Percentiles rank a stretch among this genome's conserved stretches.
phyloP scores from a whole-genome alignment of 2,113 vertebrate genomes.

The Eulacestoma nigropectus region DNA sequence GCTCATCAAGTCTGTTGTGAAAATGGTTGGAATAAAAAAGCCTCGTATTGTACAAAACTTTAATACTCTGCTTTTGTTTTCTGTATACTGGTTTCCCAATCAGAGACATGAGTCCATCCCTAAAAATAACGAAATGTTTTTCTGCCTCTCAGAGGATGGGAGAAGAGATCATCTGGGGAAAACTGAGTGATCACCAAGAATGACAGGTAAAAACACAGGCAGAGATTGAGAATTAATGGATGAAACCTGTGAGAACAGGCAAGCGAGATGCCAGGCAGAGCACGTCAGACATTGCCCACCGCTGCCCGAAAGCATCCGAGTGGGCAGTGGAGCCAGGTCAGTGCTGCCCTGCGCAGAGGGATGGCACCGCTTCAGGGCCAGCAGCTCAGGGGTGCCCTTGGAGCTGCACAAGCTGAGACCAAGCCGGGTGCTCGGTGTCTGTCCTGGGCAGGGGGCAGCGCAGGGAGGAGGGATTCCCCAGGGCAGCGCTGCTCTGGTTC shows the following conservation, averaged over 20 bases:
- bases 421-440: neutral
- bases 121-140: neutral
- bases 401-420: neutral
- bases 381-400: neutral
- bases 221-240: neutral
- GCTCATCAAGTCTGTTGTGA: neutral
- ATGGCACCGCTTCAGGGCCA: neutral
- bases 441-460: neutral
- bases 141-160: neutral
- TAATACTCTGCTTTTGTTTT: neutral
- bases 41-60: neutral
- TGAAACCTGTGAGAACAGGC: neutral
- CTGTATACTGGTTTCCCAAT: neutral
- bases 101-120: neutral
- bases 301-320: neutral
- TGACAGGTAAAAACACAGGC: neutral
- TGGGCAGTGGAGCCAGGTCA: neutral
- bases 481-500: neutral
- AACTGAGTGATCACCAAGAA: neutral
- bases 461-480: neutral
- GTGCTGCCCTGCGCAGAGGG: neutral
- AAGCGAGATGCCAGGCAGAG: neutral
- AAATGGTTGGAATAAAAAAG: slow-evolving; percentile 3
- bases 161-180: neutral
- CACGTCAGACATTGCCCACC: fast-evolving